Evolutionary conservation across 2,888 invertebrate species (phyloP).

Genomic region (Xanthostigma xanthostigma): DNA sequence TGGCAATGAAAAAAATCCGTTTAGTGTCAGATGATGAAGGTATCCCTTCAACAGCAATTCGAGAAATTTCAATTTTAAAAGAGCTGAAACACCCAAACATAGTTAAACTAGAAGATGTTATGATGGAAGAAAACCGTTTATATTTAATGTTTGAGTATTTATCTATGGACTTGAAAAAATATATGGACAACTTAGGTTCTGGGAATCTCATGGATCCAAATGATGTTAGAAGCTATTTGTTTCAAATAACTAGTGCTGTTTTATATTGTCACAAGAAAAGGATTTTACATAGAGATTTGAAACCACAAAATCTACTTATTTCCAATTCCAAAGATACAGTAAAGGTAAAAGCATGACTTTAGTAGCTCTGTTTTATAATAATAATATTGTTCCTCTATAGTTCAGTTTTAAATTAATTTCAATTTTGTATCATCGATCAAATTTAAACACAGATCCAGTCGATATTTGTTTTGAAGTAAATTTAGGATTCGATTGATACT

Average conservation of each 20-base stretch:
- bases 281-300: slow-evolving; percentile 84
- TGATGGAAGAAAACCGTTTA: slow-evolving; percentile 86
- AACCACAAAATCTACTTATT: slow-evolving; percentile 92
- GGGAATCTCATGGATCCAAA: slow-evolving; percentile 67
- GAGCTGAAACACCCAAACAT: slow-evolving; percentile 91
- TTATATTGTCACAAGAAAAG: slow-evolving; percentile 86
- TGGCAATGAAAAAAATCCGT: slow-evolving; percentile 96
- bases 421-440: no score
- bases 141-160: slow-evolving; percentile 94
- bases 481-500: no score
- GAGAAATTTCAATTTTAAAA: slow-evolving; percentile 90
- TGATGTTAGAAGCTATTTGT: slow-evolving; percentile 74
- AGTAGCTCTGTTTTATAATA: neutral
- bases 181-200: slow-evolving; percentile 73
- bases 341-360: slow-evolving; percentile 37
- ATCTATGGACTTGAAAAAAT: slow-evolving; percentile 93
- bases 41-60: slow-evolving; percentile 89
- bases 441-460: no score
- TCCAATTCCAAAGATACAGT: slow-evolving; percentile 82
- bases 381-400: neutral
- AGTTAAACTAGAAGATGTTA: slow-evolving; percentile 84
- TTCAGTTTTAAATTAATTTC: neutral
- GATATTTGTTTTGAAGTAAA: no score
- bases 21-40: slow-evolving; percentile 95
- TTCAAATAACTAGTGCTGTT: slow-evolving; percentile 74